A percentile compares a stretch with the other conserved stretches of the same genome.
Evolutionary conservation across 2,888 invertebrate genomes (phyloP).

Genomic region (Leptopilina drosophilae): DNA sequence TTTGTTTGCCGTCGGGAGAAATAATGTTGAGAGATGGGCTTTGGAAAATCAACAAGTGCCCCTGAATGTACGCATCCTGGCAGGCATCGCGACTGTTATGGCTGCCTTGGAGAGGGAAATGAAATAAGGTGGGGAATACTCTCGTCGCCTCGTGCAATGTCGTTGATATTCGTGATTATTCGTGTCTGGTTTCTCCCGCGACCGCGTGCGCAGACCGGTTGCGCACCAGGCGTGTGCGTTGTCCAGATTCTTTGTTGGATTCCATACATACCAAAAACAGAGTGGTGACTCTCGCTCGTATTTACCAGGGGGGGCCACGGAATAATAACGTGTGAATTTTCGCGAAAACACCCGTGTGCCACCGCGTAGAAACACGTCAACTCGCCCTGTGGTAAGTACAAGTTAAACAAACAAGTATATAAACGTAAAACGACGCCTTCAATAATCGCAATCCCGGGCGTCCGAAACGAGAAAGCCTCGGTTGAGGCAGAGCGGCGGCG

Average conservation of each 20-base stretch:
- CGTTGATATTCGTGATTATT: conserved; percentile 62
- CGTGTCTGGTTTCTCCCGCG: conserved; percentile 78
- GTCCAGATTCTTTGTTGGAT: conserved; percentile 98
- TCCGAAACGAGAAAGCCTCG: conserved; percentile 74
- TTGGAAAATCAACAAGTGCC: conserved; percentile 73
- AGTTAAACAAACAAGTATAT: conserved; percentile 44
- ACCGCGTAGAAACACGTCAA: conserved; percentile 71
- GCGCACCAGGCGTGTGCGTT: conserved; percentile 93
- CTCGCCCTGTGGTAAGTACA: conserved; percentile 86
- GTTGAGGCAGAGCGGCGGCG: not conserved
- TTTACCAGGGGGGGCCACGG: conserved; percentile 74
- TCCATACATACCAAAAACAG: conserved; percentile 93
- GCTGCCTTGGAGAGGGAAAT: conserved; percentile 41
- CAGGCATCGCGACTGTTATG: conserved; percentile 66
- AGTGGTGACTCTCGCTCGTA: conserved; percentile 77
- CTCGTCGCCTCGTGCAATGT: conserved; percentile 58
- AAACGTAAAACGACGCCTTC: conserved; percentile 58
- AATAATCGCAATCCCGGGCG: conserved; percentile 77
- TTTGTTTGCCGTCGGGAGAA: conserved; percentile 34
- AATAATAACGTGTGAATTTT: conserved; percentile 74
- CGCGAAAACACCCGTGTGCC: conserved; percentile 66
- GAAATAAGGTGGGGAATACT: conserved; percentile 39
- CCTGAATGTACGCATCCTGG: conserved; percentile 58
- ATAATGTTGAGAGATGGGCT: conserved; percentile 50
- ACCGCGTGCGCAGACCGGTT: conserved; percentile 86